Conservation (phyloP, 2,113 vertebrate species). For the Heloderma charlesbogerti region DNA sequence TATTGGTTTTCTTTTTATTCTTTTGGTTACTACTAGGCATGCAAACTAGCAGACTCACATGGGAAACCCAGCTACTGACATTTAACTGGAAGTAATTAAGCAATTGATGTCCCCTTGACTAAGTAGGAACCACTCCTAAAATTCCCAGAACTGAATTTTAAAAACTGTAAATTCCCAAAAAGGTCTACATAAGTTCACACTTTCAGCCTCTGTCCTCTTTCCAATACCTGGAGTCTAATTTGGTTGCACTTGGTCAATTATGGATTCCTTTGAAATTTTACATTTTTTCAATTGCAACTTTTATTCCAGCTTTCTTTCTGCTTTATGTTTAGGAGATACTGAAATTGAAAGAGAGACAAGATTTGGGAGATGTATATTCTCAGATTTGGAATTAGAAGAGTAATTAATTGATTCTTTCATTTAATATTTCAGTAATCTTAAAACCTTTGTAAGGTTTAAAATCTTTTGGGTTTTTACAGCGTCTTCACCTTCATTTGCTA, state of each 20-base stretch:
- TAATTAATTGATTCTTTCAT: no score
- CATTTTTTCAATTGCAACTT: not conserved
- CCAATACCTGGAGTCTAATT: not conserved
- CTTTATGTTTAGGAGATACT: not conserved
- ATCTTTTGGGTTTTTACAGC: no score
- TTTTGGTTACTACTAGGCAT: not conserved
- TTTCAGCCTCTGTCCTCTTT: not conserved
- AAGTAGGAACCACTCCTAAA: not conserved
- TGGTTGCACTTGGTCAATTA: not conserved
- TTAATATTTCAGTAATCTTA: no score
- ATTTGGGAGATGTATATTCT: not conserved
- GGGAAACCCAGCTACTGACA: not conserved
- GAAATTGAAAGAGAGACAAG: not conserved
- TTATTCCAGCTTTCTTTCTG: not conserved
- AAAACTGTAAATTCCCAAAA: fast-evolving
- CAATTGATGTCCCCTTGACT: not conserved
- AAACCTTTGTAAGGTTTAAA: no score
- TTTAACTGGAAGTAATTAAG: not conserved
- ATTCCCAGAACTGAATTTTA: not conserved
- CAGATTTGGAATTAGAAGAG: not conserved
- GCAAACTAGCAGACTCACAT: not conserved
- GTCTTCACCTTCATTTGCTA: no score
- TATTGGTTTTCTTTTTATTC: not conserved
- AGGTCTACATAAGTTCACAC: not conserved
- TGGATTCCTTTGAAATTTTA: not conserved